A percentile compares a stretch with the other conserved stretches of the same genome.
Conservation (phyloP, 2,113 vertebrate species). For the Phrynocephalus versicolor region DNA sequence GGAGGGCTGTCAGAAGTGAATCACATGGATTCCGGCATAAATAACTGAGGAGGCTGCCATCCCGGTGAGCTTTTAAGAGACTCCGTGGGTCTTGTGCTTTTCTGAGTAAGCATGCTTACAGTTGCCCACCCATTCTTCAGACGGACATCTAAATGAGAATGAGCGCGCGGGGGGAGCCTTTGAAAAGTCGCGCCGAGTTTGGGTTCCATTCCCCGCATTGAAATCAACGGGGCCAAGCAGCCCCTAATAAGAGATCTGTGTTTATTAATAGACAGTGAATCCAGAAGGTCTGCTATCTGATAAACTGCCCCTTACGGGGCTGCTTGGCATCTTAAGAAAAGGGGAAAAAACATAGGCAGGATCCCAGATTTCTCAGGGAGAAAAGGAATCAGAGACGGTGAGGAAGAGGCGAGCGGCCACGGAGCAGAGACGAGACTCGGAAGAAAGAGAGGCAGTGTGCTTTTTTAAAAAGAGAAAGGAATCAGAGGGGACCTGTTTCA, state of each 20-base stretch:
- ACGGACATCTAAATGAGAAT: not conserved
- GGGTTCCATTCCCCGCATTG: too few species aligned
- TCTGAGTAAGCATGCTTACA: too few species aligned
- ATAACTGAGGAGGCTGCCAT: not conserved
- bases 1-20: not conserved
- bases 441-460: not conserved
- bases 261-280: not conserved
- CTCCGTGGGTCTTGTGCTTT: too few species aligned
- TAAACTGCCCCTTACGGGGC: too few species aligned
- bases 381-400: not conserved
- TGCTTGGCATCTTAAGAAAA: not conserved
- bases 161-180: too few species aligned
- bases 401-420: not conserved
- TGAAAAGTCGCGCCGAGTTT: too few species aligned
- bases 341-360: not conserved
- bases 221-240: not conserved
- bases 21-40: not conserved
- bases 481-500: not conserved
- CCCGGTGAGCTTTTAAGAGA: too few species aligned
- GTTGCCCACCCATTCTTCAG: not conserved
- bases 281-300: too few species aligned
- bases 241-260: not conserved
- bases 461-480: too few species aligned
- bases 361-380: not conserved
- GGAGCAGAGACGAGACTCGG: too few species aligned